A percentile compares a stretch with the other conserved stretches of the same genome.
These are phyloP conservation scores for Dicyrtoma fusca DNA, from an alignment of 2,888 invertebrate species.

Conservation along the genomic window DNA sequence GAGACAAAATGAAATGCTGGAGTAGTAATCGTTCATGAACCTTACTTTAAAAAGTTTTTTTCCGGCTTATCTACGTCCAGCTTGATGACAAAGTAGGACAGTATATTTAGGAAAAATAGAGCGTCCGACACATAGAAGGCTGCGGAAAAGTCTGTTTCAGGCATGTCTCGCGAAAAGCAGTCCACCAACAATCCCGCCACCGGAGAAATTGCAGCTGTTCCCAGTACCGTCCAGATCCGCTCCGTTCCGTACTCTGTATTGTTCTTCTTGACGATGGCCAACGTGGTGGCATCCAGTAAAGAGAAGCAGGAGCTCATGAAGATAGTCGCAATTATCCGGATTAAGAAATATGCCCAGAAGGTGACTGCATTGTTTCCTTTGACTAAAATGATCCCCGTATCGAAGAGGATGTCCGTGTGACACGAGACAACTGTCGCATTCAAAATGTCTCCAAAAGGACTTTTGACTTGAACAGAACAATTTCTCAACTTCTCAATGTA, in stretches of 20 bases:
- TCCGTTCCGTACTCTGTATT: constrained; percentile 78
- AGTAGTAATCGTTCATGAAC: background rate
- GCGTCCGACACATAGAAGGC: constrained; percentile 83
- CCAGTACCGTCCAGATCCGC: constrained; percentile 76
- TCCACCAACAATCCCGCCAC: constrained; percentile 79
- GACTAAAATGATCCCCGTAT: constrained; percentile 36
- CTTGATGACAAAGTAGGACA: constrained; percentile 77
- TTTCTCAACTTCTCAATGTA: background rate
- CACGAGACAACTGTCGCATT: constrained; percentile 27
- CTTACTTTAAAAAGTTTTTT: constrained; percentile 49
- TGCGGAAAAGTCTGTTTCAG: constrained; percentile 80
- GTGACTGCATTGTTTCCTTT: constrained; percentile 58
- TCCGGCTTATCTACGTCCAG: constrained; percentile 64
- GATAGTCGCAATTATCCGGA: constrained; percentile 78
- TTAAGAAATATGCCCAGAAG: constrained; percentile 80
- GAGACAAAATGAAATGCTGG: no score
- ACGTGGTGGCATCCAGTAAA: constrained; percentile 84
- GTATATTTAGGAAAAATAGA: constrained; percentile 71
- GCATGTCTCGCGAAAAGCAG: constrained; percentile 58
- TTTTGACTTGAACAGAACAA: constrained; percentile 15
- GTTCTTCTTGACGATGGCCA: constrained; percentile 81
- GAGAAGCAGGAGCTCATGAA: constrained; percentile 83
- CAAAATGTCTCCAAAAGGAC: constrained; percentile 19
- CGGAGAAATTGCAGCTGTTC: constrained; percentile 79
- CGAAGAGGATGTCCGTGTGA: constrained; percentile 39